Evolutionary conservation across 2,888 invertebrate species (phyloP).

Genomic region (Diploptera punctata): DNA sequence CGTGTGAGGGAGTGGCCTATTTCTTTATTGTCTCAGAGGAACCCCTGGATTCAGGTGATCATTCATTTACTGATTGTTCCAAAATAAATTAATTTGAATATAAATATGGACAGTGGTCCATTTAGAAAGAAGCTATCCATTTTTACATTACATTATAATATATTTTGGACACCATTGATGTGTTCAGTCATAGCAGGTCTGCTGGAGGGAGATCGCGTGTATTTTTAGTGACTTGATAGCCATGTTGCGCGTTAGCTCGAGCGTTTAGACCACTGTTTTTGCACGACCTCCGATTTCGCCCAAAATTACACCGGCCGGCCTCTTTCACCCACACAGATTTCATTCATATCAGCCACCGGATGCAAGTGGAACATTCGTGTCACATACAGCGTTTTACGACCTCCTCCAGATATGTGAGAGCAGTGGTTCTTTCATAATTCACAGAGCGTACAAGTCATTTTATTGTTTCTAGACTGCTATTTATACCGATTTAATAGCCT

Average conservation of each 20-base stretch:
- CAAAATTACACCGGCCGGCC: not conserved
- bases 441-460: too few relatives aligned
- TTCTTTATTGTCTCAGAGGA: too few relatives aligned
- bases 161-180: not conserved
- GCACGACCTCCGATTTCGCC: not conserved
- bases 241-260: not conserved
- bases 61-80: too few relatives aligned
- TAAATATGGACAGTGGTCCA: too few relatives aligned
- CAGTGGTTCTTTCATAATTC: not conserved
- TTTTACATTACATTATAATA: too few relatives aligned
- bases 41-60: too few relatives aligned
- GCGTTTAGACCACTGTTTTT: constrained; percentile 11
- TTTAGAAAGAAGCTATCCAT: too few relatives aligned
- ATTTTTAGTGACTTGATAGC: constrained; percentile 20
- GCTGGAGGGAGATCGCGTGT: not conserved
- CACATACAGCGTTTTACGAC: constrained; percentile 5
- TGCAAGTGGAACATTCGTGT: constrained; percentile 1
- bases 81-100: too few relatives aligned
- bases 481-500: too few relatives aligned
- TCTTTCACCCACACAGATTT: too few relatives aligned
- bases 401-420: not conserved
- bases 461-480: too few relatives aligned
- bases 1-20: too few relatives aligned
- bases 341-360: not conserved
- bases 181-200: not conserved